phyloP scores from a whole-genome alignment of 2,113 vertebrate species.

The Mionectes macconnelli region DNA sequence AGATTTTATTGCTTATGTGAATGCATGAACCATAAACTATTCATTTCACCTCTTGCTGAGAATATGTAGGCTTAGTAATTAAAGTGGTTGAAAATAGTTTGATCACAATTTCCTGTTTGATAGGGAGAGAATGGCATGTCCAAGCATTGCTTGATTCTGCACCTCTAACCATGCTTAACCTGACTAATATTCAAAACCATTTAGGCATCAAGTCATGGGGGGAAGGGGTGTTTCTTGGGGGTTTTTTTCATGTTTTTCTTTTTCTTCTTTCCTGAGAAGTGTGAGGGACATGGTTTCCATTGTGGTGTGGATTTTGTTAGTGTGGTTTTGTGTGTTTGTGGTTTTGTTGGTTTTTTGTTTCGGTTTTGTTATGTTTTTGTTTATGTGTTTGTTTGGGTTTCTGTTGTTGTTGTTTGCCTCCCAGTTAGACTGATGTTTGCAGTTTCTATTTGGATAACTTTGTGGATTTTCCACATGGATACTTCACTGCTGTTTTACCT shows the following conservation, averaged over 20 bases:
- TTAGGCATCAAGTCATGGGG: neutral
- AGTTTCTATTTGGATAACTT: neutral
- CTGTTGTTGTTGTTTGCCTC: neutral
- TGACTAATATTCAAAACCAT: neutral
- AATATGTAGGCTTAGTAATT: neutral
- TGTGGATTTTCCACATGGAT: neutral
- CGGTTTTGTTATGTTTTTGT: too few species aligned
- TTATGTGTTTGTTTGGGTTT: too few species aligned
- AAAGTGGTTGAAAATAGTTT: neutral
- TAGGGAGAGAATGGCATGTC: neutral
- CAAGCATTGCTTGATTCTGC: rapidly evolving
- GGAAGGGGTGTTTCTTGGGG: neutral
- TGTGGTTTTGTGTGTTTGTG: neutral
- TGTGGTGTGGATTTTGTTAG: neutral
- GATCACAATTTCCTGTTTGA: neutral
- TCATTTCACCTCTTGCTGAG: neutral
- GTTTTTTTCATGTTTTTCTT: too few species aligned
- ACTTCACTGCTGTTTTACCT: neutral
- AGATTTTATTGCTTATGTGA: neutral
- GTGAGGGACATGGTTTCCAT: neutral
- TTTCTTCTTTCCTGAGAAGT: neutral
- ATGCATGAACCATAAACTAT: neutral
- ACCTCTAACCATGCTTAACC: neutral
- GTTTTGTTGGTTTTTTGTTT: neutral
- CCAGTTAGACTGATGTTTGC: neutral